Evolutionary conservation across 2,113 vertebrate genomes (phyloP).

Genomic region (Chrysemys picta): DNA sequence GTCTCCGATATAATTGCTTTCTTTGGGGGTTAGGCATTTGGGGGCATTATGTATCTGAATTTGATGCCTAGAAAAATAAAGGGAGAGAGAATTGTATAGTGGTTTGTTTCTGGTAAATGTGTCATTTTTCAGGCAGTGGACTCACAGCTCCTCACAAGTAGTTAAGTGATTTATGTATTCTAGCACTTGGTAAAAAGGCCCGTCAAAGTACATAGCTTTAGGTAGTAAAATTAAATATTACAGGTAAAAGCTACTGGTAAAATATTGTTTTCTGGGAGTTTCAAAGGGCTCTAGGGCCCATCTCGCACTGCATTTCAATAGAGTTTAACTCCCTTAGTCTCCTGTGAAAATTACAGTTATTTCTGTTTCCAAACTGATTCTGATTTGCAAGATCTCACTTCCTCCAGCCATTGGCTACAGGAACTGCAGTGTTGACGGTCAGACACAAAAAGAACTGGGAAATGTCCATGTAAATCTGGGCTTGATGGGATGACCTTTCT

Average conservation of each 20-base stretch:
- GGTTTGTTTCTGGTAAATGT: neutral
- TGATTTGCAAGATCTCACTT: neutral
- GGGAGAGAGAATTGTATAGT: neutral
- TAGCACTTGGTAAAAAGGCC: neutral
- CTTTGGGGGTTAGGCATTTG: neutral
- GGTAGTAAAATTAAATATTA: constrained; percentile 7
- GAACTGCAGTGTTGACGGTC: neutral
- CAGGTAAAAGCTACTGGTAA: neutral
- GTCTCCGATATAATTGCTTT: accelerated
- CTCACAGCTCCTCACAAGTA: accelerated
- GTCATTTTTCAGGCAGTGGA: neutral
- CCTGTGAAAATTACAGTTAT: neutral
- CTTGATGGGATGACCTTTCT: accelerated
- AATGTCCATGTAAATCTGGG: accelerated
- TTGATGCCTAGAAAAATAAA: neutral
- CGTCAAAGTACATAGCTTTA: neutral
- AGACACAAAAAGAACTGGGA: neutral
- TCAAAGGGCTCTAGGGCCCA: neutral
- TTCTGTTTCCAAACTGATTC: neutral
- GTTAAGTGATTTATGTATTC: accelerated
- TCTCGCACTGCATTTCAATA: neutral
- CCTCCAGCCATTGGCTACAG: neutral
- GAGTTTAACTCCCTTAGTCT: accelerated
- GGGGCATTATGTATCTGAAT: neutral
- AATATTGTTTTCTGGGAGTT: neutral